A percentile compares a stretch with the other conserved stretches of the same genome.
phyloP scores from a whole-genome alignment of 2,113 vertebrate species.

The Petrocephalus microphthalmus region DNA sequence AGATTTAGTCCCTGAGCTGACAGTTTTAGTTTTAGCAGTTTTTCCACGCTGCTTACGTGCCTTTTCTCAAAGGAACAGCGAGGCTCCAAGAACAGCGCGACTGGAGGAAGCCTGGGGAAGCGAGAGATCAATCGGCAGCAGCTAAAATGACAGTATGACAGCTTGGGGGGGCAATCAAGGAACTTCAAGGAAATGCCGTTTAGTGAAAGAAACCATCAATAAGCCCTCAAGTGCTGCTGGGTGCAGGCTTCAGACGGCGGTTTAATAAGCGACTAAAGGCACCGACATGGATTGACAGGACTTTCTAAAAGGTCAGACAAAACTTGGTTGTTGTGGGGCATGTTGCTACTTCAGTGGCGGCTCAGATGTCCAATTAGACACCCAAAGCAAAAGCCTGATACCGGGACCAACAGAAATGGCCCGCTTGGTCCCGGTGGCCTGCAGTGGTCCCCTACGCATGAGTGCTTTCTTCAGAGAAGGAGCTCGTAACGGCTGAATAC shows the following conservation, averaged over 20 bases:
- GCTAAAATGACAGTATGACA: slow-evolving; percentile 4
- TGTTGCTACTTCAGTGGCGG: neutral
- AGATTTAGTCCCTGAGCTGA: neutral
- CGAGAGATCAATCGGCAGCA: neutral
- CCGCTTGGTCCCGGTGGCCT: neutral
- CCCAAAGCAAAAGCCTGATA: neutral
- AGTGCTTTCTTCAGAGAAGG: neutral
- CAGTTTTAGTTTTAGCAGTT: neutral
- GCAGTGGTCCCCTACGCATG: neutral
- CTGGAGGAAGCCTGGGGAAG: neutral
- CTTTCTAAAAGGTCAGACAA: neutral
- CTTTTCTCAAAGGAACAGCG: neutral
- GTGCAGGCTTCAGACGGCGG: neutral
- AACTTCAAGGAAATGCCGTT: neutral
- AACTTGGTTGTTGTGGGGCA: neutral
- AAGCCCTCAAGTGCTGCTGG: neutral
- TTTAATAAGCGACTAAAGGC: neutral
- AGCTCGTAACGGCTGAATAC: neutral
- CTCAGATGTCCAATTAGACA: neutral
- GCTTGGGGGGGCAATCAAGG: neutral
- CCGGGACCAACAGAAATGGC: neutral
- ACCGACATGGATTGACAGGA: neutral
- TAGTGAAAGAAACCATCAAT: neutral
- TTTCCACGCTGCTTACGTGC: neutral
- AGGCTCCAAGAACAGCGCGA: neutral